Conservation (phyloP, 2,888 invertebrate species). For the Chrysolina haemoptera region DNA sequence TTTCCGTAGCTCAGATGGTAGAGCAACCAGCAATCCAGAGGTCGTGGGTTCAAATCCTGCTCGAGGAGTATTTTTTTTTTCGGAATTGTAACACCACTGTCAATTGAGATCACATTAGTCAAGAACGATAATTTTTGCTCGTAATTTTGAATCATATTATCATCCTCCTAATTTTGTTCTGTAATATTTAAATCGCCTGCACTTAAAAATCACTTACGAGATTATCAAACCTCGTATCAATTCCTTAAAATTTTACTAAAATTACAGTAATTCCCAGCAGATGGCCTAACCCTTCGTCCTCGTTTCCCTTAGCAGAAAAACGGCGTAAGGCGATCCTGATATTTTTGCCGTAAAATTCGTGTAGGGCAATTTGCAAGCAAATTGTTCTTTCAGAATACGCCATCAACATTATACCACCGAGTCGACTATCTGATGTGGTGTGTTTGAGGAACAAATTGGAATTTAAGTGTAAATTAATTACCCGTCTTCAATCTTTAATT, state of each 20-base stretch:
- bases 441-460: constrained; percentile 47
- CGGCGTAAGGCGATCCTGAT: constrained; percentile 9
- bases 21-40: too few relatives aligned
- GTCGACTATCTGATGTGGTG: constrained; percentile 12
- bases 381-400: constrained; percentile 8
- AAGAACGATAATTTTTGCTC: too few relatives aligned
- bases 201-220: constrained; percentile 4
- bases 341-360: constrained; percentile 20
- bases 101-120: too few relatives aligned
- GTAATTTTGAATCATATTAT: too few relatives aligned
- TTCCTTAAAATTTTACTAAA: neutral
- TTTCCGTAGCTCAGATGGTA: too few relatives aligned
- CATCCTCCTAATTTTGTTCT: too few relatives aligned
- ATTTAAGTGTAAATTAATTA: constrained; percentile 49
- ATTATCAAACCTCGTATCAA: neutral
- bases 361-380: constrained; percentile 14
- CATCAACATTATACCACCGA: constrained; percentile 21
- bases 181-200: neutral
- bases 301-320: neutral
- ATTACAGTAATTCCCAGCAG: constrained; percentile 18
- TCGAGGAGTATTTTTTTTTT: too few relatives aligned
- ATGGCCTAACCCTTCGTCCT: neutral
- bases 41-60: too few relatives aligned
- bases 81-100: too few relatives aligned
- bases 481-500: constrained; percentile 27